Conservation (phyloP, 1,140 invertebrate species). For the Oncopodura yosiiana region DNA sequence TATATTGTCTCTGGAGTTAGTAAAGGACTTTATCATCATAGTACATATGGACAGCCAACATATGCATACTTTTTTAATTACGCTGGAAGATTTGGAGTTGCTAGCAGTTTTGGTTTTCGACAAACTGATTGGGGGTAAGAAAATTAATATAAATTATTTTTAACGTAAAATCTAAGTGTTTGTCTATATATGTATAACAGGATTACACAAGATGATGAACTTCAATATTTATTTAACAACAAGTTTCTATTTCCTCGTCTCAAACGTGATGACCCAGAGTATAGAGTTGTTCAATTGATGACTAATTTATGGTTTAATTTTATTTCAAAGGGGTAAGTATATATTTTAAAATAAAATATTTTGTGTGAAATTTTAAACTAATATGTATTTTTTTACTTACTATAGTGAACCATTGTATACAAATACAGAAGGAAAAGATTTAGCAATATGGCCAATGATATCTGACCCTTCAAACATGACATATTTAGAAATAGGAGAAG, state of each 20-base stretch:
- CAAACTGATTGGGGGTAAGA: conserved; percentile 4
- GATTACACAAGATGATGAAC: not conserved
- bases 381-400: too few relatives aligned
- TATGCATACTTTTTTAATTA: conserved; percentile 10
- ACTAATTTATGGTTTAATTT: conserved; percentile 9
- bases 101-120: not conserved
- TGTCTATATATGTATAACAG: not conserved
- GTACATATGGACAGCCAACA: not conserved
- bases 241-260: not conserved
- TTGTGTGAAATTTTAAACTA: too few relatives aligned
- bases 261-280: not conserved
- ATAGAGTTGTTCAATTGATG: conserved; percentile 1
- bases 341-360: too few relatives aligned
- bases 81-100: conserved; percentile 1
- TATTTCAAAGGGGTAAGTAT: not conserved
- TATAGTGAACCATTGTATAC: conserved; percentile 27
- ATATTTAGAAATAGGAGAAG: conserved; percentile 22
- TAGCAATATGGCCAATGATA: conserved; percentile 22
- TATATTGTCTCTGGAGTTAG: conserved; percentile 10
- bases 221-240: conserved; percentile 5
- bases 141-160: not conserved
- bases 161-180: not conserved
- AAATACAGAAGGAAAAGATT: conserved; percentile 18
- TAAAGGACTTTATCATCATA: conserved; percentile 8
- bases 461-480: conserved; percentile 9